Base-by-base conservation (phyloP, 2,113 vertebrate species). In the Sorex fumeus region DNA sequence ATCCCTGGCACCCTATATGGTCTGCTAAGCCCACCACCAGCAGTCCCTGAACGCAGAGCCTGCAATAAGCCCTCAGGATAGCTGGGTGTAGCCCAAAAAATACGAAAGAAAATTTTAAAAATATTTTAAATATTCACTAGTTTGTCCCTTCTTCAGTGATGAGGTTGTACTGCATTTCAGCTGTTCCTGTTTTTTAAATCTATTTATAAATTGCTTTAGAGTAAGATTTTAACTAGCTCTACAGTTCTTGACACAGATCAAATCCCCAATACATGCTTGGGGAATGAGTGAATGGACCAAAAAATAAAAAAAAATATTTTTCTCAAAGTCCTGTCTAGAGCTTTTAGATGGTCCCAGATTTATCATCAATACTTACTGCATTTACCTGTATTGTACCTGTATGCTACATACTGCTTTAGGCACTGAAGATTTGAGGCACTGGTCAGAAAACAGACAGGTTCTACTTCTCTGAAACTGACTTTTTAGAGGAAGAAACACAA, bases 81-180 rank as follows among this genome's bases (percentile, higher is more conserved):
- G 18, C 57, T 23, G 19, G 6, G 2, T 60, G 19, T 19, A 21
- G 19, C 57, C 57, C 57, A 18, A 18, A 60, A 60, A 60, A 60
- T 1, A 60, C 19, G 18, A 60, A 60, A 60, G 18, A 60, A 60
- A 23, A 2, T 87, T 79, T 77, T 81, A 84, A 89, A 89, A 74
- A 76, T 1, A 23, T 84, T 91, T 77, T 25, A 84, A 92, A 69
- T 72, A 5, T 50, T 60, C 34, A 86, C n/a, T 36, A 28, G 10
- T 75, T n/a, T 64, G 8, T 66, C 45, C 62, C 84, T 87, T 76
- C 64, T 81, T 77, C 82, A 78, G 78, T 34, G 53, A 90, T 53
- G 27, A 57, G 3, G 36, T 32, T 25, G 0, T 47, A 75, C 6
- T 18, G 7, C 60, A 75, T 86, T 34, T 40, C 21, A 82, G 36